These are phyloP conservation scores for Callospermophilus lateralis DNA, from an alignment of 2,113 vertebrate genomes.

Conservation along the genomic window DNA sequence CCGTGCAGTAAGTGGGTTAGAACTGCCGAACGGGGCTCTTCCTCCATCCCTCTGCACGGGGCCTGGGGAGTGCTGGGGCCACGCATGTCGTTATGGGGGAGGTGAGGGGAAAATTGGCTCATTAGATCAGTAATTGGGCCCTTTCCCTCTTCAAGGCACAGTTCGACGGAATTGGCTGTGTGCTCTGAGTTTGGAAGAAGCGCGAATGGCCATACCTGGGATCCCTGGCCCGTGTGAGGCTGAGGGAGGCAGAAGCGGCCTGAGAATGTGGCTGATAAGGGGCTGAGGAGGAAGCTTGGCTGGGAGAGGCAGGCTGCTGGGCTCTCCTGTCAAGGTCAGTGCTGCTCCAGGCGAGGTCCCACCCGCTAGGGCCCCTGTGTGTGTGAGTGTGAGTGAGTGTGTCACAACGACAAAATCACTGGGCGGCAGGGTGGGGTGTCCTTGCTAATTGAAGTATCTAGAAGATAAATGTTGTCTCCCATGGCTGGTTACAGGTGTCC, in stretches of 20 bases:
- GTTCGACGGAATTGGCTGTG: conserved; percentile 72
- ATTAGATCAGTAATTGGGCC: conserved; percentile 84
- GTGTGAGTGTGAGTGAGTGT: not conserved
- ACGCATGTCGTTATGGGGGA: conserved; percentile 77
- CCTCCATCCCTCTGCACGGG: conserved; percentile 37
- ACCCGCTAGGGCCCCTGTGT: not conserved
- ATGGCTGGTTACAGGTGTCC: not conserved
- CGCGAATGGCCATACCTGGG: not conserved
- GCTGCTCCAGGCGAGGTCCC: not conserved
- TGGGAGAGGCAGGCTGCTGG: not conserved
- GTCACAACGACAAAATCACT: not conserved
- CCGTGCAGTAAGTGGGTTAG: conserved; percentile 78
- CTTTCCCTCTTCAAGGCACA: conserved; percentile 74
- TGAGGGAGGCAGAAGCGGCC: not conserved
- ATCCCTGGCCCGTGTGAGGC: not conserved
- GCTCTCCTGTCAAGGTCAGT: not conserved
- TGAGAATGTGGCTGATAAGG: not conserved
- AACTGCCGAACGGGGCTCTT: conserved; percentile 76
- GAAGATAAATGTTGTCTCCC: not conserved
- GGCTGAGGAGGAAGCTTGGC: not conserved
- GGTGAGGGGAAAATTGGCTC: conserved; percentile 80
- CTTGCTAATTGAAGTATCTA: not conserved
- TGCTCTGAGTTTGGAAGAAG: conserved; percentile 72
- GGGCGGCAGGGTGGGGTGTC: no score
- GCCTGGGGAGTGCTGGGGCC: conserved; percentile 66